Conservation (phyloP, 2,888 invertebrate genomes). For the Pasiphila rectangulata region DNA sequence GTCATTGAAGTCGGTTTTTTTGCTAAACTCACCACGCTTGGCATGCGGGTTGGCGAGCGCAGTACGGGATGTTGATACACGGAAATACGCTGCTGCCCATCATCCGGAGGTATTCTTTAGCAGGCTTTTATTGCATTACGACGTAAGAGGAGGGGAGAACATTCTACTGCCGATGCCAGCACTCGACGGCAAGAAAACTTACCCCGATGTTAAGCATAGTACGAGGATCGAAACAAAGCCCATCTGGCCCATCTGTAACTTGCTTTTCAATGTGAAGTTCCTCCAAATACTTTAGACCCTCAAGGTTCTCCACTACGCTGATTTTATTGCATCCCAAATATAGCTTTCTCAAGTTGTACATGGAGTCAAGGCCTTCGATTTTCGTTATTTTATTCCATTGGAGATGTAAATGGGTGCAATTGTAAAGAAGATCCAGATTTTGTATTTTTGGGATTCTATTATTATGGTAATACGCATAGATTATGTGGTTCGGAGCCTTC, state of each 20-base stretch:
- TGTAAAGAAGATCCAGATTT: constrained; percentile 83
- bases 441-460: constrained; percentile 89
- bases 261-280: constrained; percentile 87
- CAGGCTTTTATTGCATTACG: too few relatives aligned
- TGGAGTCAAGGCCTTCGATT: constrained; percentile 83
- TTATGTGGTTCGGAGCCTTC: constrained; percentile 67
- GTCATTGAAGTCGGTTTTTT: too few relatives aligned
- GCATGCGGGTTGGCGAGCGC: too few relatives aligned
- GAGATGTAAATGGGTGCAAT: constrained; percentile 85
- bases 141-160: too few relatives aligned
- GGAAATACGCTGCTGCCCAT: too few relatives aligned
- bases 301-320: constrained; percentile 85
- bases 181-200: constrained; percentile 34
- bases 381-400: constrained; percentile 89
- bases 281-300: constrained; percentile 79
- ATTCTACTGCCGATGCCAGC: too few relatives aligned
- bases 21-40: too few relatives aligned
- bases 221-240: constrained; percentile 85
- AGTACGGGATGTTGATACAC: too few relatives aligned
- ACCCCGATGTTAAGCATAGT: constrained; percentile 82
- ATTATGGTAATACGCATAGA: constrained; percentile 88
- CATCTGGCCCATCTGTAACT: constrained; percentile 74
- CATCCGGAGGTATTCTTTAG: too few relatives aligned
- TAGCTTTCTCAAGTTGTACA: constrained; percentile 86
- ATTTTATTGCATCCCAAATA: constrained; percentile 87